phyloP scores from a whole-genome alignment of 2,888 invertebrate genomes.

The Darwinula stevensoni region DNA sequence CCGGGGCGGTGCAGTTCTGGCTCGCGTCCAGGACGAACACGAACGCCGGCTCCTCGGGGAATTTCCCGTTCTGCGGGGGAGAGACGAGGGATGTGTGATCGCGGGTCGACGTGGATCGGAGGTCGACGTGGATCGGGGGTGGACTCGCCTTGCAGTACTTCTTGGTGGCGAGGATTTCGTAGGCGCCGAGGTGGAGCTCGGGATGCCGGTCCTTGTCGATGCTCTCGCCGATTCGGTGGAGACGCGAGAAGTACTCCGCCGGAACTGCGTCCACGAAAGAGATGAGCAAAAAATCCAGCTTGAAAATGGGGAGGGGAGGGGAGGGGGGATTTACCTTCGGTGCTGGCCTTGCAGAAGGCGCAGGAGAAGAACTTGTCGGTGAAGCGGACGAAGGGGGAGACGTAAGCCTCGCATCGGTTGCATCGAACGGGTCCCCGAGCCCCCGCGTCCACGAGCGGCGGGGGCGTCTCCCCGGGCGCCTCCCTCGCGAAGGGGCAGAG shows the following conservation, averaged over 20 bases:
- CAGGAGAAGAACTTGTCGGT: conserved; percentile 86
- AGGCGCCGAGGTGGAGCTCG: conserved; percentile 77
- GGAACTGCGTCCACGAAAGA: conserved; percentile 8
- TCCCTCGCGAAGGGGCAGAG: not conserved
- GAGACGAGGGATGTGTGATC: too few relatives aligned
- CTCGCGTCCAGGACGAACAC: conserved; percentile 93
- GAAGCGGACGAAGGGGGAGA: conserved; percentile 97
- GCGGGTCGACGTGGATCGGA: too few relatives aligned
- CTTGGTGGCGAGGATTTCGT: conserved; percentile 83
- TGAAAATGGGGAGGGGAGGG: too few relatives aligned
- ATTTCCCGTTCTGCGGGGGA: conserved; percentile 43
- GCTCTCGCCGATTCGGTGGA: conserved; percentile 65
- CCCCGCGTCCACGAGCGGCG: conserved; percentile 72
- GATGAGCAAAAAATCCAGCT: too few relatives aligned
- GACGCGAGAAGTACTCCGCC: conserved; percentile 75
- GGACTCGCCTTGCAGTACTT: conserved; percentile 68
- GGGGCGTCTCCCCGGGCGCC: conserved; percentile 29
- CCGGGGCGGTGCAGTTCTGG: conserved; percentile 76
- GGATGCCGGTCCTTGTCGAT: conserved; percentile 62
- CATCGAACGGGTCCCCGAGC: conserved; percentile 84
- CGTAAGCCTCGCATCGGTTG: conserved; percentile 91
- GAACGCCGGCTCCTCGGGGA: conserved; percentile 78
- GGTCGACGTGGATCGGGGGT: not conserved
- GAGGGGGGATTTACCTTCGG: too few relatives aligned
- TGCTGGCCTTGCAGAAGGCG: conserved; percentile 76